Conservation (phyloP, 2,888 invertebrate genomes). For the Coenonympha glycerion region DNA sequence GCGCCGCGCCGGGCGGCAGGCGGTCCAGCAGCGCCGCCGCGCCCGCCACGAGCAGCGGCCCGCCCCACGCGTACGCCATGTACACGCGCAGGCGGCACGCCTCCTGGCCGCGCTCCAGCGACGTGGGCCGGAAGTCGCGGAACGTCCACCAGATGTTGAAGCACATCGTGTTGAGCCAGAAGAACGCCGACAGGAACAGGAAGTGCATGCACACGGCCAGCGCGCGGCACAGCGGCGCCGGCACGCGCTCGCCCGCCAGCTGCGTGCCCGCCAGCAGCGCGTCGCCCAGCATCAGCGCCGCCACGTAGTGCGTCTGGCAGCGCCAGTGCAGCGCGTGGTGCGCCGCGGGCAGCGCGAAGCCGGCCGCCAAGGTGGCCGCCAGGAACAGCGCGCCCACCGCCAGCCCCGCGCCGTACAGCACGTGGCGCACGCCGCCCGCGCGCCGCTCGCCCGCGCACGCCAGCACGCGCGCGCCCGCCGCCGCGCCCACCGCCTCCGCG, state of each 20-base stretch:
- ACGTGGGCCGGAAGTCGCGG: slow-evolving; percentile 88
- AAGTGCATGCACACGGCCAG: slow-evolving; percentile 91
- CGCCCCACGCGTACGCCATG: slow-evolving; percentile 90
- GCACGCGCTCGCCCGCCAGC: slow-evolving; percentile 78
- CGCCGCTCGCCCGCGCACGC: slow-evolving; percentile 26
- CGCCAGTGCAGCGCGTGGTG: slow-evolving; percentile 92
- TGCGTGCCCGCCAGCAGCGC: slow-evolving; percentile 86
- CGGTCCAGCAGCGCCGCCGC: slow-evolving; percentile 84
- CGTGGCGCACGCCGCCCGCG: slow-evolving; percentile 65
- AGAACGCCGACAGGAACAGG: slow-evolving; percentile 91
- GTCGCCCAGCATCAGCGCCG: slow-evolving; percentile 87
- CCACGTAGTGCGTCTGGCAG: slow-evolving; percentile 91
- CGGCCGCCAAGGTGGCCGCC: slow-evolving; percentile 86
- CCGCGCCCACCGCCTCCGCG: slow-evolving; percentile 70
- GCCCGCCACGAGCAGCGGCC: slow-evolving; percentile 84
- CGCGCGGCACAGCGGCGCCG: slow-evolving; percentile 78
- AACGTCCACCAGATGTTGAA: slow-evolving; percentile 97
- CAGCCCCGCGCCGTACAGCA: slow-evolving; percentile 84
- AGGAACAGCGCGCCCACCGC: slow-evolving; percentile 88
- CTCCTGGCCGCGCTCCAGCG: slow-evolving; percentile 90
- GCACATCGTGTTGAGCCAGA: slow-evolving; percentile 96
- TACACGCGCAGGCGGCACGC: slow-evolving; percentile 85
- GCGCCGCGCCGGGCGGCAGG: slow-evolving; percentile 74
- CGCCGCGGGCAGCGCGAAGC: slow-evolving; percentile 86
- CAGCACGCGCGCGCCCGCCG: slow-evolving; percentile 43